Evolutionary conservation across 1,140 invertebrate genomes (phyloP).

Genomic region (Chrysopa pallens): DNA sequence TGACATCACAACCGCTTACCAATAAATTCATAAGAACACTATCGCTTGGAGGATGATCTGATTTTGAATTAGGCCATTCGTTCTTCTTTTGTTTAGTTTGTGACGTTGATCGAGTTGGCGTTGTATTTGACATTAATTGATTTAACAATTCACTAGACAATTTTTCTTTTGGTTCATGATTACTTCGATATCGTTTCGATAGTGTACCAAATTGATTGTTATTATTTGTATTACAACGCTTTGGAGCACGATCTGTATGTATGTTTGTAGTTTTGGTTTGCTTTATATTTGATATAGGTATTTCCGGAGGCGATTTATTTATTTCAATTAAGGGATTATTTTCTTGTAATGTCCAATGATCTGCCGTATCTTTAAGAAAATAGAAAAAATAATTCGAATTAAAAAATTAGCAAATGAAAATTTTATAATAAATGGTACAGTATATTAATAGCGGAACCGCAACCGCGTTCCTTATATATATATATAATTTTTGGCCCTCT

Average conservation of each 20-base stretch:
- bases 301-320: not conserved
- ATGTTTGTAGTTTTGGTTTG: slow-evolving; percentile 1
- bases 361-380: not conserved
- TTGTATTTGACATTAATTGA: slow-evolving; percentile 27
- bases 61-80: slow-evolving; percentile 16
- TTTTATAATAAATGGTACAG: no score
- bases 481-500: no score
- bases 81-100: slow-evolving; percentile 13
- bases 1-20: slow-evolving; percentile 80
- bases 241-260: not conserved
- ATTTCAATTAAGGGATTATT: not conserved
- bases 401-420: no score
- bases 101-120: slow-evolving; percentile 20
- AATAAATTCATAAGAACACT: slow-evolving; percentile 81
- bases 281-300: not conserved
- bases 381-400: not conserved
- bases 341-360: not conserved
- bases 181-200: slow-evolving; percentile 14
- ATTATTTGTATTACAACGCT: not conserved
- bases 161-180: slow-evolving; percentile 18
- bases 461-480: no score
- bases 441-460: no score
- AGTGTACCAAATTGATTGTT: slow-evolving; percentile 13
- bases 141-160: slow-evolving; percentile 26
- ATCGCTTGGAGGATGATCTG: slow-evolving; percentile 29